Evolutionary conservation across 2,888 invertebrate species (phyloP), one percentile per base, ranked within the genome.

Genomic region (Euplagia quadripunctaria): DNA sequence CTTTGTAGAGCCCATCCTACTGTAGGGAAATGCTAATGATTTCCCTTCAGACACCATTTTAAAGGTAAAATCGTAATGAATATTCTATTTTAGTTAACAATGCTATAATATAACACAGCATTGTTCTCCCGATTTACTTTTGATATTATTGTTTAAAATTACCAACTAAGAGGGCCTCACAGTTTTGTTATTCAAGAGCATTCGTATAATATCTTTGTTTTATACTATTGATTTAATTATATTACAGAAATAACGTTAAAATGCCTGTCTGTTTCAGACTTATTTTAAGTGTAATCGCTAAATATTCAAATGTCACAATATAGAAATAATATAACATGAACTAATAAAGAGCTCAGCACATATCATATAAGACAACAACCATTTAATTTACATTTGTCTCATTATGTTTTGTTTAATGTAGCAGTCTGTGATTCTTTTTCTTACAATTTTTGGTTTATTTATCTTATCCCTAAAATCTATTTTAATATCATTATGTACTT

Each of bases 11-110:
- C 87, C 87, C 91, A 88, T 90, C 87, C 91, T 86, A 89, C 92
- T 91, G 91, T 92, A 92, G 91, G 77, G 90, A 93, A 94, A 94
- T 94, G 94, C 92, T 94, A 94, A 94, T 94, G 94, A 94, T 92
- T 93, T 91, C 91, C 92, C 90, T 87, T 89, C 86, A 89, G 86
- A 89, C 88, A 83, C 85, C 86, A 87, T 91, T 93, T 88, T 92
- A 90, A 92, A 91, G 90, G 91, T 91, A 86, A 86, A 86, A 84
- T 88, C 89, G 89, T 91, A 91, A 92, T 91, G 91, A 92, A 91
- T 92, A 90, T 89, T 90, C 89, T 82, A 81, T 87, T 86, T 85
- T 82, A 84, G 82, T 74, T 76, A 79, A 80, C 82, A 67, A 72
- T 71, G 65, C 61, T 67, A 65, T 65, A 74, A 72, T 76, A 77